These are phyloP conservation scores for Mastacembelus armatus DNA, from an alignment of 2,797 vertebrate species.

Conservation along the genomic window DNA sequence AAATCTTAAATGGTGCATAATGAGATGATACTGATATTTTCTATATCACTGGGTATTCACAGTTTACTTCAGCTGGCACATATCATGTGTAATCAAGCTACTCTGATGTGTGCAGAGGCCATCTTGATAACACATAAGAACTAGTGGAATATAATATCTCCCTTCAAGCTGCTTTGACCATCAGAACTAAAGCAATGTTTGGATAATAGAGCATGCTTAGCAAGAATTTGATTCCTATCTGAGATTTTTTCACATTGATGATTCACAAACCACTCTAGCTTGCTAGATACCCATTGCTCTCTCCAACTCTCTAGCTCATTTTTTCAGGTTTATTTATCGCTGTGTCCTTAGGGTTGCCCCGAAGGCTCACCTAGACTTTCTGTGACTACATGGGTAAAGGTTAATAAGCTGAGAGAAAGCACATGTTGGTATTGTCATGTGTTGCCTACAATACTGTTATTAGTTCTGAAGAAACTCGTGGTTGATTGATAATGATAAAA, in stretches of 20 bases:
- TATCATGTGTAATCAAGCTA: constrained; percentile 36
- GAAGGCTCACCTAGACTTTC: constrained; percentile 16
- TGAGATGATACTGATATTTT: constrained; percentile 42
- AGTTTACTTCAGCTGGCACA: constrained; percentile 34
- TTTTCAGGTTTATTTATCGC: constrained; percentile 28
- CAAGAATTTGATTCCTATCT: constrained; percentile 37
- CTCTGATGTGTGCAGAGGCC: constrained; percentile 27
- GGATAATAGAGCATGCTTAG: constrained; percentile 45
- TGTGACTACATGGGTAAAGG: constrained; percentile 32
- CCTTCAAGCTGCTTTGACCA: constrained; percentile 22
- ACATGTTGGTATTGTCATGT: constrained; percentile 22
- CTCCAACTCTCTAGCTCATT: constrained; percentile 5
- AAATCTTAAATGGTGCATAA: constrained; percentile 22
- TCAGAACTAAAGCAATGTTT: constrained; percentile 45
- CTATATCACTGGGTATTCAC: constrained; percentile 6
- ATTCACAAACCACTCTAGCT: constrained; percentile 2
- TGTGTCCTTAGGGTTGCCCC: constrained; percentile 6
- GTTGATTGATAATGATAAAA: no score
- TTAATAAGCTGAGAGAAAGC: constrained; percentile 53
- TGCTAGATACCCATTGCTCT: neutral
- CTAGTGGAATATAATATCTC: constrained; percentile 59
- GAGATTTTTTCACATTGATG: constrained; percentile 27
- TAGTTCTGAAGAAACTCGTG: neutral
- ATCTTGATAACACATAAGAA: constrained; percentile 51
- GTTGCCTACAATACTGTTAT: neutral